Conservation (phyloP, 2,888 invertebrate species). For the Dynastes tityus region DNA sequence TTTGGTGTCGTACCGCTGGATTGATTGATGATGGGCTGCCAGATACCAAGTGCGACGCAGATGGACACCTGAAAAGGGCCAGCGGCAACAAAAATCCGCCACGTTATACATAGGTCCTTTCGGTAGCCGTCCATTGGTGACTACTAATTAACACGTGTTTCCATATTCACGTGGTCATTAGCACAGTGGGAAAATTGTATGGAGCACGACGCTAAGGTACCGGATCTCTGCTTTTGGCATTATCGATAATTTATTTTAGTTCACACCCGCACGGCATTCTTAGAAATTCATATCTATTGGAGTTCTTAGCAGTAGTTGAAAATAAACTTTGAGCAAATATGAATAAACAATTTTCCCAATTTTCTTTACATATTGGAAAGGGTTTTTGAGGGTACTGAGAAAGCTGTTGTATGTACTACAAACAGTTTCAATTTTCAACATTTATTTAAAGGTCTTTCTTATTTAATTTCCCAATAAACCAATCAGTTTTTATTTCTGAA, state of each 20-base stretch:
- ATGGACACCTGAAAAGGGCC: conserved; percentile 52
- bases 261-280: conserved; percentile 16
- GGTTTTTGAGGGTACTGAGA: too few species aligned
- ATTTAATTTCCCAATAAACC: too few species aligned
- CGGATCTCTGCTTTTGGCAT: conserved; percentile 38
- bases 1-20: conserved; percentile 32
- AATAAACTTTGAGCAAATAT: too few species aligned
- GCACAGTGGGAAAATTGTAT: conserved; percentile 61
- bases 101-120: not conserved
- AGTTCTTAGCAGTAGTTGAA: not conserved
- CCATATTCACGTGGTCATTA: conserved; percentile 62
- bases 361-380: too few species aligned
- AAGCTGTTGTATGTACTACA: too few species aligned
- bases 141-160: conserved; percentile 62
- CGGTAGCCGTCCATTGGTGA: conserved; percentile 24
- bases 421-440: too few species aligned
- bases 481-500: too few species aligned
- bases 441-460: too few species aligned
- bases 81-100: conserved; percentile 24
- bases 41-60: conserved; percentile 50
- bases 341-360: too few species aligned
- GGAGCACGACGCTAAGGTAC: conserved; percentile 11
- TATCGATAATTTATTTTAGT: conserved; percentile 37
- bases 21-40: conserved; percentile 43
- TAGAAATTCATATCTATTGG: not conserved